Evolutionary conservation across 2,113 vertebrate genomes (phyloP), one percentile per base, ranked within the genome.

Genomic region (Cyprinodon variegatus): DNA sequence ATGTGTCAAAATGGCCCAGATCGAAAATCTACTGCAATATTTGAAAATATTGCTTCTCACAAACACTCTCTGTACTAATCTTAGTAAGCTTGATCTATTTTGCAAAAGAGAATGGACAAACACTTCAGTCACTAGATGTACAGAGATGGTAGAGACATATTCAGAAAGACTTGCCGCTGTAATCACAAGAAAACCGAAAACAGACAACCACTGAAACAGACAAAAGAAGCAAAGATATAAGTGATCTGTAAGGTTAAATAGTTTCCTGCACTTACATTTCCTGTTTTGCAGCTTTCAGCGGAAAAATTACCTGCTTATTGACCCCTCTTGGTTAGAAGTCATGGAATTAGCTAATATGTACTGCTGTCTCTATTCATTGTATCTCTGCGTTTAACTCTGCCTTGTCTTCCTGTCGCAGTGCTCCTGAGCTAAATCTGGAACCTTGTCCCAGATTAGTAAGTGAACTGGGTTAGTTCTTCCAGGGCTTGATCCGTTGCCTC

Each of bases 391-490:
- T 22, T 22, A 3, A 69, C 63, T 59, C 29, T 40, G 12, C 5
- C 45, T 41, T 68, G 37, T 65, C 74, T 77, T 81, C 70, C 50
- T 72, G 85, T 66, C 7, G 14, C 83, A 74, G 68, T 74, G 63
- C 80, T 76, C 67, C 85, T 60, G 75, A 74, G 74, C 83, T 86
- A 81, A 90, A 91, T 91, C 81, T 77, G 73, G 83, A 22, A 20
- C 73, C 61, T 65, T 68, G 85, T 84, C 91, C 90, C 89, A 92
- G 88, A 93, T 93, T 89, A 84, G 83, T 65, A 80, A 77, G 36
- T 85, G 72, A 94, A 95, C 77, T 89, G 80, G 93, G 92, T 92
- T 93, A 93, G 82, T 84, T 86, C 88, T 92, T 86, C 70, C 77
- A 80, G 84, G 82, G 77, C 82, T 70, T 86, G 81, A 78, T 87